Conservation (phyloP, 2,888 invertebrate genomes). For the Cryptus armator region DNA sequence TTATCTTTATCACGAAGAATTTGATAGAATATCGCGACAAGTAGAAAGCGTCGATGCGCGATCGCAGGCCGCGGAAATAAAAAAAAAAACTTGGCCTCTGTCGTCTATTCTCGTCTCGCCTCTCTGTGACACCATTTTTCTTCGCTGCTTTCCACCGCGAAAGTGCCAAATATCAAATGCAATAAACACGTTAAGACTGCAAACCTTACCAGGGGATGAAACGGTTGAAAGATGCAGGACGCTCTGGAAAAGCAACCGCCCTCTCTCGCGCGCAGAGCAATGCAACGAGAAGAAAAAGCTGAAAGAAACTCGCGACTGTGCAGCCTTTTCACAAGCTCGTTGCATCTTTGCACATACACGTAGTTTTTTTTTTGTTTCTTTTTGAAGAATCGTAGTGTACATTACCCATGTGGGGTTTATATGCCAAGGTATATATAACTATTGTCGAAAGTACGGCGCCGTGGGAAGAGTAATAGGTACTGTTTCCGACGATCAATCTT, state of each 20-base stretch:
- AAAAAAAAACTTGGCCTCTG: conserved; percentile 24
- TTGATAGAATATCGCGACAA: neutral
- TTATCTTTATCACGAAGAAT: too few relatives aligned
- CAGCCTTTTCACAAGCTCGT: conserved; percentile 6
- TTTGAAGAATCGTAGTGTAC: neutral
- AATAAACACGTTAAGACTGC: conserved; percentile 30
- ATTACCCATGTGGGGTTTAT: conserved; percentile 3
- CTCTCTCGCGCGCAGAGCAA: neutral
- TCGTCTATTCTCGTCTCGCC: neutral
- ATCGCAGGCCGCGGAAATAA: neutral
- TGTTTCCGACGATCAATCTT: conserved; percentile 46
- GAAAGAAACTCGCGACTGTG: conserved; percentile 13
- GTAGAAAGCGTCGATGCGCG: neutral
- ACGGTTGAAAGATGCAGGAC: neutral
- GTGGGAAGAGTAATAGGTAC: conserved; percentile 35
- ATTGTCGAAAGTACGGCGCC: conserved; percentile 19
- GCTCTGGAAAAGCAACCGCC: neutral
- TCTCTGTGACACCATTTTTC: conserved; percentile 23
- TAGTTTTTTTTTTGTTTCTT: neutral
- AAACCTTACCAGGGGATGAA: neutral
- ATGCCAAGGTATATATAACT: conserved; percentile 11
- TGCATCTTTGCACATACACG: conserved; percentile 3
- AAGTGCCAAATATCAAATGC: conserved; percentile 29
- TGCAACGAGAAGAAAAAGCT: conserved; percentile 8
- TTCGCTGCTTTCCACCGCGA: neutral